phyloP scores from a whole-genome alignment of 2,888 invertebrate species.

The Liopterus haemorrhoidalis region DNA sequence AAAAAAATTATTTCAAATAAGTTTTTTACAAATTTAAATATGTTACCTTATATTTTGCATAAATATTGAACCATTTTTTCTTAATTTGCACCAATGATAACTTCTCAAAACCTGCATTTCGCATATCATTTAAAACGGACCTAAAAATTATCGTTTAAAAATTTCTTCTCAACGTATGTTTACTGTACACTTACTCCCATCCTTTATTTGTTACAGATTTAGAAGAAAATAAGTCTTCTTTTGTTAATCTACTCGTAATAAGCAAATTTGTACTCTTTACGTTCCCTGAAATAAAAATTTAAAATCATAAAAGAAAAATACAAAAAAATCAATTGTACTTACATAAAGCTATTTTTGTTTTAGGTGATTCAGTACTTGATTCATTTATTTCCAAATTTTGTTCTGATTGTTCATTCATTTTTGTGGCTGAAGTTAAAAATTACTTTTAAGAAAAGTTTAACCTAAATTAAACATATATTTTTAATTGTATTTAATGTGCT shows the following conservation, averaged over 20 bases:
- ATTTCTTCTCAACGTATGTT: neutral
- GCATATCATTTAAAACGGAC: slow-evolving; percentile 12
- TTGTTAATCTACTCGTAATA: slow-evolving; percentile 13
- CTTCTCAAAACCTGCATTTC: neutral
- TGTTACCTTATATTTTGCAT: slow-evolving; percentile 16
- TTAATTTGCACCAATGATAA: slow-evolving; percentile 10
- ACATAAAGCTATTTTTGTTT: no score
- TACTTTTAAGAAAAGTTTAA: no score
- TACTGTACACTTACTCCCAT: slow-evolving; percentile 21
- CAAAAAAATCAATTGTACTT: no score
- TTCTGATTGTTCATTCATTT: no score
- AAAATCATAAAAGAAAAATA: no score
- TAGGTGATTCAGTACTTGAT: no score
- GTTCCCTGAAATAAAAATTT: slow-evolving; percentile 12
- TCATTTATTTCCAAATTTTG: no score
- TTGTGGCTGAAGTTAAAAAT: no score
- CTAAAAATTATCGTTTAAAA: slow-evolving; percentile 13
- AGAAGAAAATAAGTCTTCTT: slow-evolving; percentile 12
- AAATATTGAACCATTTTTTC: slow-evolving; percentile 20
- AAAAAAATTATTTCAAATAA: neutral
- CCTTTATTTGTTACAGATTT: slow-evolving; percentile 4
- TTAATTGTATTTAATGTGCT: no score
- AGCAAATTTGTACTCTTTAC: slow-evolving; percentile 8
- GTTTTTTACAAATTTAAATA: neutral
- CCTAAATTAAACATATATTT: no score